Evolutionary conservation across 2,797 vertebrate species (phyloP), one percentile per base, ranked within the genome.

Genomic region (Spondyliosoma cantharus): DNA sequence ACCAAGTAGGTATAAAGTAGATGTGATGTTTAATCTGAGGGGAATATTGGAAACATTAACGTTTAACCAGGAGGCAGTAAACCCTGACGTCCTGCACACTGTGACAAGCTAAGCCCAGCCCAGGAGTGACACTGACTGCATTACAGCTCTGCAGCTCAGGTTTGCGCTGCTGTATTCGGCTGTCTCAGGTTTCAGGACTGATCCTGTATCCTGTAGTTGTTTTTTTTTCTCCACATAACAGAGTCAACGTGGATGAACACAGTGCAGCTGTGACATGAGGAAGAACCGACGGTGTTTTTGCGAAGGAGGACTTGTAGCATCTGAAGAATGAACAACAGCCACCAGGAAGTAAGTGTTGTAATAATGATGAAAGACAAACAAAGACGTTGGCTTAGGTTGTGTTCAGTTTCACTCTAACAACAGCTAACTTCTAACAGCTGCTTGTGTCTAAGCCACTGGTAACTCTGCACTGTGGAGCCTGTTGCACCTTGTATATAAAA

Each of bases 261-360:
- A 3, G 20, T 6, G 2, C 16, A 61, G 15, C 48, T 58, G 52
- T 53, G 74, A 74, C 48, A 17, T 61, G 56, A 71, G 15, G 37
- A 20, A 71, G 8, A 58, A 17, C 32, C 25, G 7, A 48, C 53
- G 1, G 14, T 32, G 6, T 17, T 24, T 1, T 37, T 0, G 32
- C 14, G 52, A 60, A 62, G 25, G 69, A 43, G 62, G 50, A 75
- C 27, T 27, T 15, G 2, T 2, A 52, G 9, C 12, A 11, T 16
- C 66, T 54, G 62, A 68, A 88, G 68, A 86, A 93, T 92, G 91
- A 85, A 43, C 50, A 15, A 60, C 78, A 42, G 65, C 17, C 62
- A 82, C 14, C 72, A 85, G 85, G 89, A 92, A 86, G 93, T 94
- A 91, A 92, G 93, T 93, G 75, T 59, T 85, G 64, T 67, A 79